A percentile compares a stretch with the other conserved stretches of the same genome.
phyloP scores from a whole-genome alignment of 2,888 invertebrate genomes.

The Labia minor region DNA sequence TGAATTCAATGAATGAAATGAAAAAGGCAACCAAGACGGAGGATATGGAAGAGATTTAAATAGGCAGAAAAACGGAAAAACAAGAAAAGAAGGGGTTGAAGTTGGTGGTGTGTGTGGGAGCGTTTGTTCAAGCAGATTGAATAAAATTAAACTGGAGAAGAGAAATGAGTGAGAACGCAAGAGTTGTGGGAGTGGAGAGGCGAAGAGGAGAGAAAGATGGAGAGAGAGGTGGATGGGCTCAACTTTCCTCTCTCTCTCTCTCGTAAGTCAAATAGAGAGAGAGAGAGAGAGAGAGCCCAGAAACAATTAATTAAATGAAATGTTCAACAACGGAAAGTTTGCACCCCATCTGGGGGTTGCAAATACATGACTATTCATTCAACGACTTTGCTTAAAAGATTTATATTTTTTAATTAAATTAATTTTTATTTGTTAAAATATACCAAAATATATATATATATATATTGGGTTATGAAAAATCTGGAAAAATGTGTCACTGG shows the following conservation, averaged over 20 bases:
- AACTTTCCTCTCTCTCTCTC: no score
- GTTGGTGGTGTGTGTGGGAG: background rate
- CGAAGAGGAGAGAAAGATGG: background rate
- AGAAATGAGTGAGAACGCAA: background rate
- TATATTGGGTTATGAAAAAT: no score
- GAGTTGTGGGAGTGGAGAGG: no score
- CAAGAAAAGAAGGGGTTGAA: background rate
- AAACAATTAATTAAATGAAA: slow-evolving; percentile 13
- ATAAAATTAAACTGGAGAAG: background rate
- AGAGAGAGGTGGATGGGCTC: background rate
- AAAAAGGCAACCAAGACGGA: background rate
- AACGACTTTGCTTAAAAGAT: background rate
- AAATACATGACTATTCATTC: background rate
- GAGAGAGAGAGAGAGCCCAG: no score
- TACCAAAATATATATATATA: no score
- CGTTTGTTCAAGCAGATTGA: background rate
- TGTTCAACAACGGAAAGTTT: slow-evolving; percentile 4
- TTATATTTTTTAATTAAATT: background rate
- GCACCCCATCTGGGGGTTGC: background rate
- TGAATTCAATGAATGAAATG: background rate
- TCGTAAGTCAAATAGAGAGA: slow-evolving; percentile 4
- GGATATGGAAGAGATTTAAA: background rate
- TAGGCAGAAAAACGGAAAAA: background rate
- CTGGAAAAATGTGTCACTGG: no score
- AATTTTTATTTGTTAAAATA: no score